Evolutionary conservation across 2,797 vertebrate species (phyloP), one percentile per base, ranked within the genome.

Genomic region (Anabacerthia variegaticeps): DNA sequence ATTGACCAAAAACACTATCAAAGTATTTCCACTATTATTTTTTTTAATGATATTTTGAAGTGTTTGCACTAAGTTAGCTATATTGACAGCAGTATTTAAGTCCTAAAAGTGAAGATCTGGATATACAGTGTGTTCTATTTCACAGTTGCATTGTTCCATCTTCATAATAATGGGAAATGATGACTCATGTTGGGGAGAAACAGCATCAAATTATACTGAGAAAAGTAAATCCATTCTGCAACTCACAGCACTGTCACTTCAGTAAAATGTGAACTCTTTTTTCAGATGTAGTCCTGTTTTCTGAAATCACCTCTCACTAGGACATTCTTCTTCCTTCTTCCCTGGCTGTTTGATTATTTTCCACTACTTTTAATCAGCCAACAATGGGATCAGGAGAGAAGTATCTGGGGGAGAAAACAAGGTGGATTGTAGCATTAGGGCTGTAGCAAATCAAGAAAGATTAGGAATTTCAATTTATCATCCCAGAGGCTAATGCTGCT

Each of bases 281-380:
- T 48, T 43, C 16, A 71, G 51, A 54, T 23, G 61, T 43, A 71
- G 85, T 91, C 52, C 34, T 43, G 13, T 68, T 61, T 95, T 51
- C 89, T 74, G 61, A 62, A 89, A 75, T 89, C 2, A 15, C 76
- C 18, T 95, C 82, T 96, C 62, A 13, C 52, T 30, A 48, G 72
- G 75, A 83, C 9, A 0, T 20, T 74, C 37, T 75, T 81, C 32
- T 61, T 75, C 58, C 32, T 19, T 14, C 73, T 89, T 93, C 46
- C 43, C 34, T 52, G 23, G 8, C 8, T 49, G 12, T 39, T 78
- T 83, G 86, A 51, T 91, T 93, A 48, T 75, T 66, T 75, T 46
- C 30, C 39, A 18, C 62, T 92, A 13, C 71, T 69, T 89, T 63
- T 68, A 92, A 83, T 58, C 36, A 24, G 58, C 39, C 59, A 78